These are phyloP conservation scores for Hypocryptadius cinnamomeus DNA, from an alignment of 2,113 vertebrate genomes.

Conservation along the genomic window DNA sequence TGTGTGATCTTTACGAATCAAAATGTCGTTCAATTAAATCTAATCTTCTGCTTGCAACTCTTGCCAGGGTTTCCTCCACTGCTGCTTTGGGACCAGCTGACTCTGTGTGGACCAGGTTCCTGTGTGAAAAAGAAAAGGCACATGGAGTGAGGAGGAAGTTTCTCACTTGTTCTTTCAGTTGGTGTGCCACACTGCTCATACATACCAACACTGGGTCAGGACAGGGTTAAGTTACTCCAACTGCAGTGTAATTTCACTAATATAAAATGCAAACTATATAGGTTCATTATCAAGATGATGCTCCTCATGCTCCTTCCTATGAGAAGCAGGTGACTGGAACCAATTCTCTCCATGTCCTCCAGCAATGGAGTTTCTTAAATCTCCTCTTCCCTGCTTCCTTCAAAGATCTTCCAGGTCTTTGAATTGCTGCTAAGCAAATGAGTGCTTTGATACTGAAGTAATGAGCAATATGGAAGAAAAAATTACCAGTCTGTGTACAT, in stretches of 20 bases:
- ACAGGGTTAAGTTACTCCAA: not conserved
- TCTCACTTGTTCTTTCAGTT: not conserved
- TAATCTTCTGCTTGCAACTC: not conserved
- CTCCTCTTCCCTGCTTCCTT: not conserved
- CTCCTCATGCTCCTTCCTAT: not conserved
- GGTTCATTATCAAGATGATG: not conserved
- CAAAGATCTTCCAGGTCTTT: not conserved
- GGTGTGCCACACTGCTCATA: not conserved
- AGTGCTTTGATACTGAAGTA: not conserved
- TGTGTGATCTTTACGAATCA: not conserved
- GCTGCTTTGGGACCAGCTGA: not conserved
- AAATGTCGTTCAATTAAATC: conserved; percentile 26
- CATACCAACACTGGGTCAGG: not conserved
- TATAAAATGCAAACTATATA: not conserved
- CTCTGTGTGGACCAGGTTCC: not conserved
- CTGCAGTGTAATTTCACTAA: not conserved
- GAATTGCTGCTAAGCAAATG: not conserved
- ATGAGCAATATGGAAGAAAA: not conserved
- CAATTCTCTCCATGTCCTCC: not conserved
- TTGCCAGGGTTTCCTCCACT: not conserved
- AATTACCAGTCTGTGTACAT: not conserved
- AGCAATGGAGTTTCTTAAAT: not conserved
- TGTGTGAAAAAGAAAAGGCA: not conserved
- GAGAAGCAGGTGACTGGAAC: not conserved
- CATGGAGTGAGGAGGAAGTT: not conserved